Evolutionary conservation across 2,113 vertebrate genomes (phyloP).

Genomic region (Chionodraco myersi): DNA sequence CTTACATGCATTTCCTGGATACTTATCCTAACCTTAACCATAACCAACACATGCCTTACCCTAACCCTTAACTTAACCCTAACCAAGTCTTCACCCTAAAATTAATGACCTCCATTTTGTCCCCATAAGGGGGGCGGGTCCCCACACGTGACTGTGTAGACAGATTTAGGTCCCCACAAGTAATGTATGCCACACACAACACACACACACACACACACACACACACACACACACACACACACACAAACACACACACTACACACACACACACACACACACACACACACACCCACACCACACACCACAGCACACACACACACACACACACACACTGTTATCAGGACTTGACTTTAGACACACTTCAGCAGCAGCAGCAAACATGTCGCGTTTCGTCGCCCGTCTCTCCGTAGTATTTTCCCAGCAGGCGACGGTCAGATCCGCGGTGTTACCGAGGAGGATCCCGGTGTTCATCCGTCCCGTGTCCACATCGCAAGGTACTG

Average conservation of each 20-base stretch:
- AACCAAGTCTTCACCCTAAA: too few relatives aligned
- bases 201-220: too few relatives aligned
- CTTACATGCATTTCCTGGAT: too few relatives aligned
- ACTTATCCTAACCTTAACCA: too few relatives aligned
- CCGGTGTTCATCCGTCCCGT: constrained; percentile 56
- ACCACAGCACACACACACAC: neutral
- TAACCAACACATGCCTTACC: too few relatives aligned
- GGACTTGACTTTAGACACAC: constrained; percentile 51
- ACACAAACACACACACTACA: constrained; percentile 18
- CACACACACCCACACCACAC: neutral
- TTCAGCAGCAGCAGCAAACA: constrained; percentile 43
- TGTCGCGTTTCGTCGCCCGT: constrained; percentile 78
- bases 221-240: neutral
- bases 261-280: neutral
- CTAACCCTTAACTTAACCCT: too few relatives aligned
- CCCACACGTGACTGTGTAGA: too few relatives aligned
- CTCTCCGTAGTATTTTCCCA: constrained; percentile 55
- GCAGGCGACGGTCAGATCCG: constrained; percentile 20
- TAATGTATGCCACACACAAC: too few relatives aligned
- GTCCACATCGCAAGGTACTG: constrained; percentile 71
- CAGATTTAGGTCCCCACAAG: too few relatives aligned
- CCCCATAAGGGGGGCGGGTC: too few relatives aligned
- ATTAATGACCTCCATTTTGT: too few relatives aligned
- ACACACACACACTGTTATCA: constrained; percentile 5
- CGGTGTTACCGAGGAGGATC: constrained; percentile 41